A percentile compares a stretch with the other conserved stretches of the same genome.
phyloP scores from a whole-genome alignment of 2,888 invertebrate genomes.

The Plebejus anna region DNA sequence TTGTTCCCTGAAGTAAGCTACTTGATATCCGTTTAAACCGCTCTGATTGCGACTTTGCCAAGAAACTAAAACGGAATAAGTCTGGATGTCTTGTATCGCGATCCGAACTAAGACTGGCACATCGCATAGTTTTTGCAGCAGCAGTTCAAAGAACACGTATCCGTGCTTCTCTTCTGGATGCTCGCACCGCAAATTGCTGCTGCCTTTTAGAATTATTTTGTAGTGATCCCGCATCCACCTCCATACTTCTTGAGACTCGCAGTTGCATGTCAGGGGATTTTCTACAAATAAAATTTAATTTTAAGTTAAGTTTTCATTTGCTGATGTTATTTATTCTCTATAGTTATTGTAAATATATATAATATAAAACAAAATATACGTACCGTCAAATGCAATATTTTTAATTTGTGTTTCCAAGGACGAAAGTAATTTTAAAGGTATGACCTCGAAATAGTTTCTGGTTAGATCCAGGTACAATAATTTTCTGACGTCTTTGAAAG shows the following conservation, averaged over 20 bases:
- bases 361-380: neutral
- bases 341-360: no score
- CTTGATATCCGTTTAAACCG: conserved; percentile 90
- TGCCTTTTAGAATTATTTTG: conserved; percentile 83
- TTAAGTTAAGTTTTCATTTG: neutral
- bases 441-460: conserved; percentile 89
- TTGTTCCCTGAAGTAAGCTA: conserved; percentile 86
- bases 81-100: conserved; percentile 93
- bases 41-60: conserved; percentile 95
- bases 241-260: conserved; percentile 94
- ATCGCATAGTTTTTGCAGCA: conserved; percentile 91
- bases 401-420: conserved; percentile 91
- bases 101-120: conserved; percentile 90
- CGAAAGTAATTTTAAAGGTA: conserved; percentile 87
- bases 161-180: conserved; percentile 90
- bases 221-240: conserved; percentile 94
- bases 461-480: conserved; percentile 88
- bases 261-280: conserved; percentile 93
- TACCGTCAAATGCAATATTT: conserved; percentile 89
- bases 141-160: conserved; percentile 86
- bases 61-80: conserved; percentile 91
- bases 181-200: conserved; percentile 86
- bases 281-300: conserved; percentile 73
- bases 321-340: no score
- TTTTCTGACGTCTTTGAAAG: conserved; percentile 88